Base-by-base conservation (phyloP, 1,140 invertebrate genomes). In the Conopomorpha cramerella region DNA sequence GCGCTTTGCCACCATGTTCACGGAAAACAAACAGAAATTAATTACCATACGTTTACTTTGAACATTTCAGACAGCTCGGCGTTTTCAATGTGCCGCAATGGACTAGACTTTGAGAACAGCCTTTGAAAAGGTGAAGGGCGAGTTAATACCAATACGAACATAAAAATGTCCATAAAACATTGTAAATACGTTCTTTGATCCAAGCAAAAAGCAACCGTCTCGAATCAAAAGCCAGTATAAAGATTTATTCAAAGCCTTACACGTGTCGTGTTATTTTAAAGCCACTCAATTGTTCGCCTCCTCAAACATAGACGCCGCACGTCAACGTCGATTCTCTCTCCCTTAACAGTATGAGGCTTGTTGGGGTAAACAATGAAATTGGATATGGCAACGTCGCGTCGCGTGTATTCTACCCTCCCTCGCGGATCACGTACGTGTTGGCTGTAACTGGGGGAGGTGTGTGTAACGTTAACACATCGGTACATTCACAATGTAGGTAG, bases 281-380 rank as follows among this genome's bases (percentile, higher is more conserved):
- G 36, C 42, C 41, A 36, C 23, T 16, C 14, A 35, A 28, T 34
- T 35, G 25, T 35, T 35, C 16, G 28, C 34, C 34, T 12, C 23
- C 17, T 27, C 8, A 12, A 8, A 35, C 19, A 23, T 23, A 35
- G 6, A 13, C 17, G 19, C 34, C 30, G 33, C 36, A 18, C 30
- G 38, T 39, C 38, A 37, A 17, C 19, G 18, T 34, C 31, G 26
- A 40, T 6, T 4, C 19, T 36, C 35, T 37, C 39, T 32, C 31
- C 28, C 32, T 40, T 34, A 30, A 45, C 35, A 35, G 31, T 32
- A 41, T 37, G 33, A 38, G 35, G 34, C 36, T 17, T 37, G 16
- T 29, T 33, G 34, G 39, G 27, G 30, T 39, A 44, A 45, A 45
- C 39, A 45, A 2, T 34, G 40, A 38, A 38, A 42, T 38, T 25